Percentiles rank a stretch among this genome's conserved stretches.
These are phyloP conservation scores for Siniperca undulata DNA, from an alignment of 2,797 vertebrate genomes.

Conservation along the genomic window DNA sequence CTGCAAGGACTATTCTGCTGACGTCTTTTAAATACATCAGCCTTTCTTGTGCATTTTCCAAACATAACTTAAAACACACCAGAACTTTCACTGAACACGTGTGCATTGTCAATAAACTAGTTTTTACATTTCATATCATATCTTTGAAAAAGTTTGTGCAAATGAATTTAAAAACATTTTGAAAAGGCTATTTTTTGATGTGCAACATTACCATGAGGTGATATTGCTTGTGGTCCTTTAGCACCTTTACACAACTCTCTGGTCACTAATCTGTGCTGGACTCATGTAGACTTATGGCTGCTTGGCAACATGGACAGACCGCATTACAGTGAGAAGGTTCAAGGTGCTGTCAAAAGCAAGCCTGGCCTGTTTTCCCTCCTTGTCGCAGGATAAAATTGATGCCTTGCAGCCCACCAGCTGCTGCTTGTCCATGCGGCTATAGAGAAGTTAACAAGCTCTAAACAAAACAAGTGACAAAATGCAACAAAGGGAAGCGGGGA, in stretches of 20 bases:
- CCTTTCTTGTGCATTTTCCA: slow-evolving; percentile 36
- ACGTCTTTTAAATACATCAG: slow-evolving; percentile 17
- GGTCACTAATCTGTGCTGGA: slow-evolving; percentile 12
- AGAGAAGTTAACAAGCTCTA: slow-evolving; percentile 88
- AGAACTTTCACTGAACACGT: not conserved
- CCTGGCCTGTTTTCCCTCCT: slow-evolving; percentile 62
- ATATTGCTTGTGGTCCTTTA: slow-evolving; percentile 10
- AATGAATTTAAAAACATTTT: not conserved
- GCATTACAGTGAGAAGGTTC: slow-evolving; percentile 68
- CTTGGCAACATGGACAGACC: slow-evolving; percentile 56
- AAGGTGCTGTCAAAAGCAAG: slow-evolving; percentile 76
- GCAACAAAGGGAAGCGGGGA: slow-evolving; percentile 81
- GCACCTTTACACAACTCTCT: slow-evolving; percentile 21
- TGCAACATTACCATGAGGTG: not conserved
- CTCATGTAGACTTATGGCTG: slow-evolving; percentile 45
- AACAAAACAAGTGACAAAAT: slow-evolving; percentile 85
- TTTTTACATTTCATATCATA: slow-evolving; percentile 4
- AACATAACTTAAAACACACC: not conserved
- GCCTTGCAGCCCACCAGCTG: slow-evolving; percentile 83
- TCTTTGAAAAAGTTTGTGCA: not conserved
- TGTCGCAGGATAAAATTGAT: slow-evolving; percentile 81
- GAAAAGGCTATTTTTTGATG: not conserved
- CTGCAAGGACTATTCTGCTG: slow-evolving; percentile 4
- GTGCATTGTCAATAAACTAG: not conserved
- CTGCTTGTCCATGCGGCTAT: slow-evolving; percentile 78